Evolutionary conservation across 1,140 invertebrate genomes (phyloP).

Genomic region (Nasonia giraulti): DNA sequence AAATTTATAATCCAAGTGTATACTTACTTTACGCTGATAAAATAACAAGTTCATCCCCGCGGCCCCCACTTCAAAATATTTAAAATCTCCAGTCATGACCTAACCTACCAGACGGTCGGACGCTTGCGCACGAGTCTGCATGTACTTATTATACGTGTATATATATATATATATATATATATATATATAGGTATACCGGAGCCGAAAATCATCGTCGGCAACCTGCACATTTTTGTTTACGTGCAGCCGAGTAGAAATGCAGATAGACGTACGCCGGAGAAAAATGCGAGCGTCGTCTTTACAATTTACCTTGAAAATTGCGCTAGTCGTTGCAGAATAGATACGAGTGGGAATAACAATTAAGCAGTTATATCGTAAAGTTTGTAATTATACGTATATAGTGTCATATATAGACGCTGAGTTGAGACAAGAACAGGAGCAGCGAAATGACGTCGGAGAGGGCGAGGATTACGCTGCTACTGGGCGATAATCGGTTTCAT

Average conservation of each 20-base stretch:
- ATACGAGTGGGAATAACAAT: not conserved
- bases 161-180: not conserved
- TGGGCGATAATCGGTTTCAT: slow-evolving; percentile 46
- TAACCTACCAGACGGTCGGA: no score
- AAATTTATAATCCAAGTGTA: no score
- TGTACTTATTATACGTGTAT: no score
- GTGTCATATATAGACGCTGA: not conserved
- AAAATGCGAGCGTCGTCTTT: slow-evolving; percentile 26
- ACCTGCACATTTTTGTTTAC: slow-evolving; percentile 47
- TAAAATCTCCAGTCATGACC: no score
- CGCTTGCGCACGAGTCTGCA: no score
- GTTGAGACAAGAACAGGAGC: not conserved
- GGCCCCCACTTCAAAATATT: no score
- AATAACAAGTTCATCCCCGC: no score
- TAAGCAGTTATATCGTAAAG: not conserved
- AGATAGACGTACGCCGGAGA: not conserved
- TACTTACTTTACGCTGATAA: no score
- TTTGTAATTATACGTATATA: not conserved
- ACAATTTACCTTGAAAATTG: not conserved
- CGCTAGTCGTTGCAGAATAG: not conserved
- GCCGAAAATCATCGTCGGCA: slow-evolving; percentile 1
- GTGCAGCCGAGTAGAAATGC: not conserved
- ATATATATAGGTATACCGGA: not conserved
- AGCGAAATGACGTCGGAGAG: slow-evolving; percentile 38
- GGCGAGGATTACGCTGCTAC: slow-evolving; percentile 47